Evolutionary conservation across 2,113 vertebrate genomes (phyloP), one percentile per base, ranked within the genome.

Genomic region (Microcebus ravelobensis): DNA sequence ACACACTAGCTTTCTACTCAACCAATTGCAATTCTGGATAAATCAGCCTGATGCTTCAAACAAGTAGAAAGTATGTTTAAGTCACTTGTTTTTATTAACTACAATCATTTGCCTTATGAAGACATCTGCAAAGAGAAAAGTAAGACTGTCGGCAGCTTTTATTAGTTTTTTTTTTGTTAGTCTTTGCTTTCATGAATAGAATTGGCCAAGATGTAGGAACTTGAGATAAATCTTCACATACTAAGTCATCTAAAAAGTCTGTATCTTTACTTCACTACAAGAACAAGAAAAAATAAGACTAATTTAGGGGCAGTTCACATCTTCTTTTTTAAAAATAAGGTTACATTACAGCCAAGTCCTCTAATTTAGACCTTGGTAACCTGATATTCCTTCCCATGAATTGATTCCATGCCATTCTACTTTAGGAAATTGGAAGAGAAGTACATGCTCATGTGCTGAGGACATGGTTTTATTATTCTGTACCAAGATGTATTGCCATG

Each of bases 391-490:
- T 71, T 86, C 70, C 23, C 11, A 21, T 20, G n/a, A 91, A 63
- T 10, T 48, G 77, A 84, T 17, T 25, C 36, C 39, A 50, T 73
- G 36, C 23, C 5, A 45, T 88, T 57, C n/a, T 79, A 5, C 70
- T 67, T 31, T 7, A 59, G 59, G 36, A 80, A 74, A 67, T 9
- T 85, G 57, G 29, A 94, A 76, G n/a, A 73, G 36, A 73, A 84
- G 18, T 52, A 61, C 36, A 48, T 9, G 67, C 0, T 42, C 63
- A 52, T 42, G 52, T 27, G 61, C 71, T 45, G 31, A 91, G 52
- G 67, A 93, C n/a, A 39, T 36, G 8, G 48, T 50, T 95, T 96
- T 82, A 92, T 85, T 81, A 61, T 76, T 29, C 57, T 92, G 31
- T 63, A 71, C 42, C 73, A 70, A 91, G 23, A 84, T 91, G 57